Conservation (phyloP, 64 coral and sea anemone genomes). For the Montipora sp. region DNA sequence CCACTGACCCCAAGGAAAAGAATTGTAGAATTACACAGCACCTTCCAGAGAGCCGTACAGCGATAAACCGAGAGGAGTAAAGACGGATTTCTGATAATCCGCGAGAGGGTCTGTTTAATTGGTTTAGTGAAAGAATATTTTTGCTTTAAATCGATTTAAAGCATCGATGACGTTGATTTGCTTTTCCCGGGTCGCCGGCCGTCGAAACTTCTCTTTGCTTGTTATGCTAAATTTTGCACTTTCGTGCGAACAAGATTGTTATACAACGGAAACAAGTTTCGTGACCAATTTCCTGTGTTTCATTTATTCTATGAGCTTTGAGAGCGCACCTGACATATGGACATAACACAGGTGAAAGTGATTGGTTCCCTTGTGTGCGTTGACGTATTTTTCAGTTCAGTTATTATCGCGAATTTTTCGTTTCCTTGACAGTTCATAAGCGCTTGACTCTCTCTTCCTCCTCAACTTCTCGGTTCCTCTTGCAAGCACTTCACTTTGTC, state of each 20-base stretch:
- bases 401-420: constrained; percentile 69
- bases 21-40: no score
- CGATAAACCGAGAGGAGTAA: no score
- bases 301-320: constrained; percentile 68
- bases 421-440: constrained; percentile 64
- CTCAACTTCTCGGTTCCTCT: constrained; percentile 43
- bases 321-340: constrained; percentile 66
- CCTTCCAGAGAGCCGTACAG: no score
- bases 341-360: constrained; percentile 64
- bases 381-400: constrained; percentile 47
- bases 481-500: constrained; percentile 69
- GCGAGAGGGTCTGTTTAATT: no score
- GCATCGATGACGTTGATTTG: no score
- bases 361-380: constrained; percentile 71
- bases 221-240: constrained; percentile 54
- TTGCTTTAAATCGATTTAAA: no score
- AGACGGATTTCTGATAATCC: no score
- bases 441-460: constrained; percentile 42
- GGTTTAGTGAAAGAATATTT: no score
- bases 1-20: no score
- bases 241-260: constrained; percentile 42
- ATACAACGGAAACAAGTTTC: constrained; percentile 80
- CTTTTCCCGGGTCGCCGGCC: no score
- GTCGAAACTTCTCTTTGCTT: background rate
- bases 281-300: constrained; percentile 79